Conservation (phyloP, 1,140 invertebrate genomes). For the Nephila pilipes region DNA sequence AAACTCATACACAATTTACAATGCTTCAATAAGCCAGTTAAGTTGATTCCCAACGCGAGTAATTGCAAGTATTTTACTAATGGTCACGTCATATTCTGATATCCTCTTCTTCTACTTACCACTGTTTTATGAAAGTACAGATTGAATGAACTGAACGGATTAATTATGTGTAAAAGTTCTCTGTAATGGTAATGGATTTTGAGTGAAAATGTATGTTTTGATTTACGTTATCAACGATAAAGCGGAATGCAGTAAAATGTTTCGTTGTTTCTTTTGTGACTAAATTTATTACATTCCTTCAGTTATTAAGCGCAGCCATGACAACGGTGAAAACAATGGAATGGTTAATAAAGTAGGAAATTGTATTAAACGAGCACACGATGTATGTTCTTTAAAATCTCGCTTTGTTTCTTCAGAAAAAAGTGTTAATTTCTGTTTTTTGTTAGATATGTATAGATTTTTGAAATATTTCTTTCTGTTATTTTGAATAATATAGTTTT, state of each 20-base stretch:
- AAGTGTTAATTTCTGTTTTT: no score
- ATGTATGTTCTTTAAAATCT: no score
- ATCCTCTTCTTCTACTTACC: not conserved
- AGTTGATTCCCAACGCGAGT: not conserved
- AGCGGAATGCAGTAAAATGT: not conserved
- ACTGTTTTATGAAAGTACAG: not conserved
- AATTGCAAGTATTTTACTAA: not conserved
- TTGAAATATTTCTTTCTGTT: no score
- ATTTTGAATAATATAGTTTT: no score
- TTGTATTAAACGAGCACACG: no score
- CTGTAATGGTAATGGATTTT: not conserved
- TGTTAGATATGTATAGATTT: no score
- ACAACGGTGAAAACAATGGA: no score
- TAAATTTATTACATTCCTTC: no score
- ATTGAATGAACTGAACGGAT: not conserved
- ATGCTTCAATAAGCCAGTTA: conserved; percentile 11
- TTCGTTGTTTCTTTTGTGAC: no score
- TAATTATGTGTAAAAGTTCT: not conserved
- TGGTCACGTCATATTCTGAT: not conserved
- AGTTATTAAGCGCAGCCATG: no score
- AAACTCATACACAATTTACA: not conserved
- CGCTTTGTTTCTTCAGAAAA: no score
- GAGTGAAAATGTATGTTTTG: not conserved
- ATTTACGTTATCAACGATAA: not conserved
- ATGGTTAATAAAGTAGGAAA: no score